Conservation (phyloP, 2,797 vertebrate species). For the Champsocephalus esox region DNA sequence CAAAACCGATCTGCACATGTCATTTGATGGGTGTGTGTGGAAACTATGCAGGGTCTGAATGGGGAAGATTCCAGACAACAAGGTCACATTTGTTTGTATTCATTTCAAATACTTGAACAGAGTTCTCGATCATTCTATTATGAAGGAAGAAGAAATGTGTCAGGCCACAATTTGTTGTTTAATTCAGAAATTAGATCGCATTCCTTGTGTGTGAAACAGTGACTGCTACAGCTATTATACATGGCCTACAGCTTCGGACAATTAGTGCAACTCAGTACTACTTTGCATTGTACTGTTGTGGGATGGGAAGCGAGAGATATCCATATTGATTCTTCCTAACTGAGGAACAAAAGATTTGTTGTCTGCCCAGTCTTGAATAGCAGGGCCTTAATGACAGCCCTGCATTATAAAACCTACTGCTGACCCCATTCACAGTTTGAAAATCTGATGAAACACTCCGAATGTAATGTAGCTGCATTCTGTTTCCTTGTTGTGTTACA, state of each 20-base stretch:
- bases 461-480: conserved; percentile 26
- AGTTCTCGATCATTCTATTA: conserved; percentile 19
- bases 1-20: conserved; percentile 45
- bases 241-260: conserved; percentile 50
- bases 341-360: conserved; percentile 72
- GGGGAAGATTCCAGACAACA: not conserved
- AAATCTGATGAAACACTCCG: conserved; percentile 37
- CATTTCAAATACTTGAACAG: conserved; percentile 5
- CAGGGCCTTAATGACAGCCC: conserved; percentile 48
- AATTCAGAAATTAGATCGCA: conserved; percentile 28
- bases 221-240: conserved; percentile 56
- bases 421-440: conserved; percentile 44
- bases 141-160: conserved; percentile 21
- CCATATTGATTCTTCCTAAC: conserved; percentile 75
- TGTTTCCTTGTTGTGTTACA: conserved; percentile 45
- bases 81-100: conserved; percentile 4
- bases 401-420: conserved; percentile 49
- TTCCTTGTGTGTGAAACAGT: conserved; percentile 44
- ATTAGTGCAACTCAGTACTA: conserved; percentile 70
- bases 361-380: conserved; percentile 65
- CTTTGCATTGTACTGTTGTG: conserved; percentile 68
- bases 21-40: conserved; percentile 37
- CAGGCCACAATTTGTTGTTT: conserved; percentile 17
- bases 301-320: conserved; percentile 55
- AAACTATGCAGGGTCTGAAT: conserved; percentile 20